phyloP scores from a whole-genome alignment of 2,888 invertebrate genomes.

The Conops quadrifasciatus region DNA sequence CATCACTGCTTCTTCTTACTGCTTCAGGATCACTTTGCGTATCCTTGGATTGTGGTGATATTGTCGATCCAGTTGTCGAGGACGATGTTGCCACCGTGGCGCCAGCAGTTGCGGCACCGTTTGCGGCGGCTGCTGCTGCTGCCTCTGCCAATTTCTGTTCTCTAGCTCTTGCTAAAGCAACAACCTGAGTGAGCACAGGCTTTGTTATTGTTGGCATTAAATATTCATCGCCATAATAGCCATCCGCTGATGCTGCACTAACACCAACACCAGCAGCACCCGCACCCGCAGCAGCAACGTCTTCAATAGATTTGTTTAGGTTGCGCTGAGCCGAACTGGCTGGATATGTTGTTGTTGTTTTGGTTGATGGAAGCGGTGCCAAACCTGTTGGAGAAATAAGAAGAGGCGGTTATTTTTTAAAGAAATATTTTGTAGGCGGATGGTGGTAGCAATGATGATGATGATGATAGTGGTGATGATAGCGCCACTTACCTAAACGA shows the following conservation, averaged over 20 bases:
- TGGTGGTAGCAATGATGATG: not conserved
- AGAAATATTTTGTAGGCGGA: not conserved
- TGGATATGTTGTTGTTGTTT: slow-evolving; percentile 29
- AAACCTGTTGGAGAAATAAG: slow-evolving; percentile 38
- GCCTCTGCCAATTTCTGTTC: slow-evolving; percentile 32
- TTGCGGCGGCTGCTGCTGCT: slow-evolving; percentile 31
- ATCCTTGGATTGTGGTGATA: slow-evolving; percentile 40
- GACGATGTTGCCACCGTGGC: slow-evolving; percentile 18
- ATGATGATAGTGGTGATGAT: no score
- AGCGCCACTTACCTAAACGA: slow-evolving; percentile 58
- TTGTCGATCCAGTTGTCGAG: slow-evolving; percentile 39
- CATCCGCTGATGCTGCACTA: slow-evolving; percentile 32
- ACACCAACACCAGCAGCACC: no score
- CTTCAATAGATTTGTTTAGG: slow-evolving; percentile 65
- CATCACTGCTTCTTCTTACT: slow-evolving; percentile 50
- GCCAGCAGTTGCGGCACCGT: slow-evolving; percentile 34
- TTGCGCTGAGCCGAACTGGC: slow-evolving; percentile 65
- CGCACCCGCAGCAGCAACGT: slow-evolving; percentile 50
- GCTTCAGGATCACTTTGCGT: slow-evolving; percentile 40
- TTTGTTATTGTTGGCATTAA: slow-evolving; percentile 56
- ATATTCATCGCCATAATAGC: slow-evolving; percentile 47
- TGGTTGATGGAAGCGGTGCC: slow-evolving; percentile 38
- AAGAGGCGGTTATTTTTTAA: no score
- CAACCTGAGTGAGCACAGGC: slow-evolving; percentile 53
- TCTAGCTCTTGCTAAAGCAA: slow-evolving; percentile 29